Evolutionary conservation across 2,797 vertebrate species (phyloP).

Genomic region (Denticeps clupeoides): DNA sequence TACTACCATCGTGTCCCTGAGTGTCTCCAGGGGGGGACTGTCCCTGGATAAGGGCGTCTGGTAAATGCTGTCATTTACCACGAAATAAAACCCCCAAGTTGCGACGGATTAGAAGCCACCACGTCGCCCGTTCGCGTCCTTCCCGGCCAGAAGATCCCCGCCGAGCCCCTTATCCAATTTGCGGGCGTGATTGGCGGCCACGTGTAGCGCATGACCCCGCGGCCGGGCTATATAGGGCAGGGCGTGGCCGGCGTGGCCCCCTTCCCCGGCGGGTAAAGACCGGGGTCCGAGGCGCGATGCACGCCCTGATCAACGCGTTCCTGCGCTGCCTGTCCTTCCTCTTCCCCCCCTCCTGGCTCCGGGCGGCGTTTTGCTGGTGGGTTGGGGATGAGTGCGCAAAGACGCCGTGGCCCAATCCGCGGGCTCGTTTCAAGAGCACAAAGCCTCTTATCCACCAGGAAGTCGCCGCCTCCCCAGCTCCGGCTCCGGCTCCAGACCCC

Average conservation of each 20-base stretch:
- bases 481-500: too few relatives aligned
- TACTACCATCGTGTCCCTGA: too few relatives aligned
- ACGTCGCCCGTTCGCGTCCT: constrained; percentile 6
- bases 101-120: too few relatives aligned
- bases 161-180: constrained; percentile 56
- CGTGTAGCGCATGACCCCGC: too few relatives aligned
- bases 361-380: constrained; percentile 59
- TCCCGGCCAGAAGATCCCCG: constrained; percentile 9
- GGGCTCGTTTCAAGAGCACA: constrained; percentile 57
- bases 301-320: constrained; percentile 57
- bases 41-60: too few relatives aligned
- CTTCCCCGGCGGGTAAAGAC: too few relatives aligned
- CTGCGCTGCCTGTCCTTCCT: constrained; percentile 59
- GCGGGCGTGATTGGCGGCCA: too few relatives aligned
- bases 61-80: too few relatives aligned
- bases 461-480: constrained; percentile 47
- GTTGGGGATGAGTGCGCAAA: constrained; percentile 51
- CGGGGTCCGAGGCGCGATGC: constrained; percentile 39
- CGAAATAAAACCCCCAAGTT: too few relatives aligned
- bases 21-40: too few relatives aligned
- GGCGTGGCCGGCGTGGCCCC: too few relatives aligned
- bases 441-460: constrained; percentile 70
- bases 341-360: constrained; percentile 63
- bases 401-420: constrained; percentile 58
- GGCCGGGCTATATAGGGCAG: too few relatives aligned